Evolutionary conservation across 2,113 vertebrate species (phyloP).

Genomic region (Percopsis transmontana): DNA sequence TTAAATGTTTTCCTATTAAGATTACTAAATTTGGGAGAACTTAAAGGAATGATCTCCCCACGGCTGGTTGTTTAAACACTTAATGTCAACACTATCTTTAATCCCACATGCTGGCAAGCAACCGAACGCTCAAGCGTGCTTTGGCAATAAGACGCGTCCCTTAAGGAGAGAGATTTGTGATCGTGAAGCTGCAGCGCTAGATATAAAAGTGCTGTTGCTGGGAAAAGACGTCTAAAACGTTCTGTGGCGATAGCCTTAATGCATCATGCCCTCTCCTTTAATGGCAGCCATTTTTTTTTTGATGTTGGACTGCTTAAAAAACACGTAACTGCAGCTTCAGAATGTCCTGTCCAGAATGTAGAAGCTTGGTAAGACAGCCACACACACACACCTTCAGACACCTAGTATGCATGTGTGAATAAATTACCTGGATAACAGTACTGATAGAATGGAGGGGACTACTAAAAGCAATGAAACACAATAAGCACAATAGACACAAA

Average conservation of each 20-base stretch:
- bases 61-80: constrained; percentile 21
- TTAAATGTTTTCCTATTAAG: neutral
- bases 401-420: neutral
- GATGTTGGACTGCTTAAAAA: neutral
- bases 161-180: constrained; percentile 27
- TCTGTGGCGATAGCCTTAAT: constrained; percentile 6
- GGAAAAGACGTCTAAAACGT: constrained; percentile 2
- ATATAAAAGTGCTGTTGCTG: neutral
- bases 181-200: constrained; percentile 5
- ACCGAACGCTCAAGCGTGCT: constrained; percentile 17
- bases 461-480: neutral
- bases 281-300: neutral
- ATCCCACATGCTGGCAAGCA: constrained; percentile 19
- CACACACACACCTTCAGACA: too few relatives aligned
- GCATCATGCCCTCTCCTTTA: neutral
- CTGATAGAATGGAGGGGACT: neutral
- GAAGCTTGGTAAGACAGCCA: neutral
- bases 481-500: neutral
- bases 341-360: too few relatives aligned
- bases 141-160: constrained; percentile 24
- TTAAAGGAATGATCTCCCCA: constrained; percentile 2
- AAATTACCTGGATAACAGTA: neutral
- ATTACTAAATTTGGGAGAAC: neutral
- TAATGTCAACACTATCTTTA: constrained; percentile 23
- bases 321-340: neutral